Evolutionary conservation across 1,140 invertebrate species (phyloP), one percentile per base, ranked within the genome.

Genomic region (Drosophila nebulosa): DNA sequence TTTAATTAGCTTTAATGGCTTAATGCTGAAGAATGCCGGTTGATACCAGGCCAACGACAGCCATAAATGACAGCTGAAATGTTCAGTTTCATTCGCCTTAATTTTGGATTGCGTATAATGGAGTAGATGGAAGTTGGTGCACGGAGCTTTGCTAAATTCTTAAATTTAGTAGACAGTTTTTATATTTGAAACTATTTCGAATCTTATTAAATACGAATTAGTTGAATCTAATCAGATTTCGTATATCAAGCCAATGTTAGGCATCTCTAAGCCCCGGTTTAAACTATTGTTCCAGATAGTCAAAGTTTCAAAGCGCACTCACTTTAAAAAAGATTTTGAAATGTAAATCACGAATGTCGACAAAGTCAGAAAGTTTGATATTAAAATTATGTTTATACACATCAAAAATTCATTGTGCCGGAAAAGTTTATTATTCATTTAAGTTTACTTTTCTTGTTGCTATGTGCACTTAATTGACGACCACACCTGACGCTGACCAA

Each of bases 1-100:
- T 69, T 78, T 86, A 81, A 85, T 85, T 81, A 78, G 74, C 81
- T 86, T 85, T 85, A 85, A 85, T 86, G 74, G 69, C 64, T 78
- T 86, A 81, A 81, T 85, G 61, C 74, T 46, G 42, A 51, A 24
- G 72, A 21, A 7, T 7, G 39, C 18, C 36, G 46, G 9, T 9
- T 36, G 36, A 42, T 51, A 16, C 16, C 39, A 46, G 2, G 39
- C 1, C 39, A 21, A 46, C 7, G 7, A 0, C 4, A 9, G 16
- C 39, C 2, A 46, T 46, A 46, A 46, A 46, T 46, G 39, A 46
- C 7, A 46, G 6, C 39, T 21, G 16, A 2, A 18, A 46, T 16
- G 18, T 21, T 21, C 16, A 7, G 14, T 16, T 42, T 42, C 16
- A 18, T 4, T 7, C 7, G 39, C 39, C 9, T 46, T 16, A 46